phyloP scores from a whole-genome alignment of 2,888 invertebrate species.

The Dynastes grantii region DNA sequence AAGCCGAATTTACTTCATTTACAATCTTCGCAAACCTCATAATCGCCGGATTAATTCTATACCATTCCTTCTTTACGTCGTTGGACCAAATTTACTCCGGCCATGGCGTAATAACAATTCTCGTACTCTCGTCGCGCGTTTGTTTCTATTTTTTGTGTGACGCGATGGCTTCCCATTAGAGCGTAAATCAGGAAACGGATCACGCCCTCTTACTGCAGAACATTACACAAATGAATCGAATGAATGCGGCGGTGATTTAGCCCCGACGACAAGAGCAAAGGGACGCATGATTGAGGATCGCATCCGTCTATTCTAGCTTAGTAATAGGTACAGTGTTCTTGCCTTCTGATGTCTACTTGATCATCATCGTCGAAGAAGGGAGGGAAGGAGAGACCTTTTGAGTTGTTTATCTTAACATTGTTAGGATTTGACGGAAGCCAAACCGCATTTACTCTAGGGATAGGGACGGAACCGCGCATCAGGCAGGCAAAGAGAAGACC shows the following conservation, averaged over 20 bases:
- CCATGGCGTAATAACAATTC: neutral
- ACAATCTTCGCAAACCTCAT: slow-evolving; percentile 38
- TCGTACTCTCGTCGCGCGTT: slow-evolving; percentile 20
- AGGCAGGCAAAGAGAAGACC: slow-evolving; percentile 8
- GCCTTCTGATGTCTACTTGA: slow-evolving; percentile 31
- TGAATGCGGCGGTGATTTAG: slow-evolving; percentile 57
- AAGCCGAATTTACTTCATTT: slow-evolving; percentile 43
- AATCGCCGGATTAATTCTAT: slow-evolving; percentile 40
- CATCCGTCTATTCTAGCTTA: slow-evolving; percentile 48
- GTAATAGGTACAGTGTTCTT: slow-evolving; percentile 1
- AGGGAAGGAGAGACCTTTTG: slow-evolving; percentile 20
- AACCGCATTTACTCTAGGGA: slow-evolving; percentile 52
- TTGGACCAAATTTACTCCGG: neutral
- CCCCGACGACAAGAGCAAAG: slow-evolving; percentile 38
- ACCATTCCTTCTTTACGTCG: neutral
- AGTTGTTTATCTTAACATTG: slow-evolving; percentile 56
- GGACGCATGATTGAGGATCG: slow-evolving; percentile 55
- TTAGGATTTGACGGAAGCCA: slow-evolving; percentile 56
- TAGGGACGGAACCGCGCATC: neutral
- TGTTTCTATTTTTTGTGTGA: slow-evolving; percentile 39
- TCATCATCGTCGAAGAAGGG: slow-evolving; percentile 20
- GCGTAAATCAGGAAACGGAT: slow-evolving; percentile 39
- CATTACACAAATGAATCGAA: slow-evolving; percentile 56
- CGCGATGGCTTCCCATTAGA: slow-evolving; percentile 16
- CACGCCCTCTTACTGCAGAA: slow-evolving; percentile 50